Evolutionary conservation across 2,888 invertebrate genomes (phyloP), one percentile per base, ranked within the genome.

Genomic region (Drosophila leonis): DNA sequence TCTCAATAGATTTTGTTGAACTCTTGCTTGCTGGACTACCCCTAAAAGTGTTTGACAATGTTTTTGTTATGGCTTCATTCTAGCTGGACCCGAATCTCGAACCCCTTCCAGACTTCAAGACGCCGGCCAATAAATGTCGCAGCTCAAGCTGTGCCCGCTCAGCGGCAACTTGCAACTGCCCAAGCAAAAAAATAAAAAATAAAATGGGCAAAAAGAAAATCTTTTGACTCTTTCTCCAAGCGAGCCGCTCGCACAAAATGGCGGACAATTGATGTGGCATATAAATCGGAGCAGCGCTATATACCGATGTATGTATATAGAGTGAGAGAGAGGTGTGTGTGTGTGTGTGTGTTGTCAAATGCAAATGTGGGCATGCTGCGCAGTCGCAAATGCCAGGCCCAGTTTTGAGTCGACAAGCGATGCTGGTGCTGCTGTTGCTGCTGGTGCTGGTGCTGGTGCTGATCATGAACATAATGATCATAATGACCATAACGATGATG

Each of bases 281-380:
- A 63, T 63, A 70, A 51, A 61, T 80, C 76, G 62, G 64, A 31
- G 49, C 64, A 65, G 44, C 41, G 55, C n/a, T 61, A 71, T 49
- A 52, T 44, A 62, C 20, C 15, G 9, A 54, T 55, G n/a, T 9
- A n/a, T 12, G 20, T 9, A 15, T 24, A 24, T 13, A 24, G 2
- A 41, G 18, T 18, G 9, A 39, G 24, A 12, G n/a, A 41, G 15
- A 51, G 5, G 12, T 7, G 20, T 9, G 20, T 39, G 37, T 44
- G 46, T 63, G 55, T 70, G 39, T 76, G 29, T 51, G 42, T 61
- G 54, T 29, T 61, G 33, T 41, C 20, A 44, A 60, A 80, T 80
- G 77, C 76, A 66, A 80, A 77, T 75, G 54, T 78, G 68, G 76
- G 66, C 80, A 68, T 69, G 81, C 78, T 83, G 81, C 87, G 81